Conservation (phyloP, 2,797 vertebrate species). For the Limnodromus scolopaceus region DNA sequence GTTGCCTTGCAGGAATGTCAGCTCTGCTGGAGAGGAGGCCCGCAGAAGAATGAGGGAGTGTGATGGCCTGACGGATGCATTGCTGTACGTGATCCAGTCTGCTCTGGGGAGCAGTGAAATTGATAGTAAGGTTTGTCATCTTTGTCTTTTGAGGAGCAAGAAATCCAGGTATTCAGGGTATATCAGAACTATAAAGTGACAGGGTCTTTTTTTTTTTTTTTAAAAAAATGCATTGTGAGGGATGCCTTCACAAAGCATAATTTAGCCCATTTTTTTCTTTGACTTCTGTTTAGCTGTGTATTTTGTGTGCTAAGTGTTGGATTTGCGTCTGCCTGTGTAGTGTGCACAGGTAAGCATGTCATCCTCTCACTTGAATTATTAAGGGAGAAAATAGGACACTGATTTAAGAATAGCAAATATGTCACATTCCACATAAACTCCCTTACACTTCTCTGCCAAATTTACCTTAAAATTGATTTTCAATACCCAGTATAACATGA, state of each 20-base stretch:
- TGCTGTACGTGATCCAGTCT: conserved; percentile 96
- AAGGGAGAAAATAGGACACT: neutral
- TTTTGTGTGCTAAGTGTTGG: neutral
- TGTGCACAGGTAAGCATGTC: neutral
- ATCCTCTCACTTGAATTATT: neutral
- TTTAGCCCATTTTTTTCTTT: neutral
- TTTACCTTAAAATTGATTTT: neutral
- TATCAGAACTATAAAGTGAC: neutral
- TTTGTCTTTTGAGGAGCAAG: conserved; percentile 28
- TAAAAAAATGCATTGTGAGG: neutral
- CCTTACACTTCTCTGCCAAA: neutral
- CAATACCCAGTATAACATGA: neutral
- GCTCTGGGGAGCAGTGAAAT: conserved; percentile 98
- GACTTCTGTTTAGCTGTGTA: neutral
- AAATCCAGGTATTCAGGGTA: neutral
- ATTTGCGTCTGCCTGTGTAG: neutral
- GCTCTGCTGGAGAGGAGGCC: conserved; percentile 97
- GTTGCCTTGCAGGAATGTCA: conserved; percentile 90
- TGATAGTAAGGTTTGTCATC: conserved; percentile 94
- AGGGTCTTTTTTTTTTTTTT: neutral
- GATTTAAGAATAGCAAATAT: neutral
- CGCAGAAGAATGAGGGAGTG: conserved; percentile 97
- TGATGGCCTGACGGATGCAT: conserved; percentile 94
- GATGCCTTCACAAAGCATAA: neutral
- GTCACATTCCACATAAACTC: neutral